Conservation (phyloP, 2,113 vertebrate genomes). For the Gadus macrocephalus region DNA sequence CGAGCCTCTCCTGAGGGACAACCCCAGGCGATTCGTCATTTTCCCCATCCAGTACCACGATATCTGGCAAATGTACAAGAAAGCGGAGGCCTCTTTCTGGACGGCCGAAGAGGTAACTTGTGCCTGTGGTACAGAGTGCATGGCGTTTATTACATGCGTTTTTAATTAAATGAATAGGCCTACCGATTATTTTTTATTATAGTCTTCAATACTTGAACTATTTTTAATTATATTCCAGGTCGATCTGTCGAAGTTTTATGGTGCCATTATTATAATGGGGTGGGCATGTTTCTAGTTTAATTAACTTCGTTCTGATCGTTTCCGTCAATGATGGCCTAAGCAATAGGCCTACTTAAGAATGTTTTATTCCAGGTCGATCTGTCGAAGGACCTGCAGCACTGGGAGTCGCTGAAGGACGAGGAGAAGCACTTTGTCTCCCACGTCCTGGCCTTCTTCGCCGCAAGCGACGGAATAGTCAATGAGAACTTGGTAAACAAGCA, state of each 20-base stretch:
- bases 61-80: constrained; percentile 99
- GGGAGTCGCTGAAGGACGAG: constrained; percentile 87
- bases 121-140: too few relatives aligned
- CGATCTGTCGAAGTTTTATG: too few relatives aligned
- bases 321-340: too few relatives aligned
- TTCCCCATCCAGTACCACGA: constrained; percentile 96
- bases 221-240: too few relatives aligned
- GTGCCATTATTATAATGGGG: constrained; percentile 73
- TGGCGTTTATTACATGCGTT: too few relatives aligned
- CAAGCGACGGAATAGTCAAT: constrained; percentile 96
- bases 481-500: constrained; percentile 86
- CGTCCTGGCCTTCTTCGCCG: constrained; percentile 92
- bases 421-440: constrained; percentile 94
- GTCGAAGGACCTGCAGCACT: constrained; percentile 91
- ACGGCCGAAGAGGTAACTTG: constrained; percentile 88
- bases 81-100: constrained; percentile 96
- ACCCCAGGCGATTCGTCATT: constrained; percentile 88
- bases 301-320: too few relatives aligned
- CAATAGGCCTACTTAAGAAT: neutral
- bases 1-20: constrained; percentile 89
- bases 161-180: too few relatives aligned
- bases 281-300: constrained; percentile 43
- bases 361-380: constrained; percentile 82
- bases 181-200: too few relatives aligned
- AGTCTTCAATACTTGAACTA: too few relatives aligned